Evolutionary conservation across 1,140 invertebrate species (phyloP).

Genomic region (Psix sp.): DNA sequence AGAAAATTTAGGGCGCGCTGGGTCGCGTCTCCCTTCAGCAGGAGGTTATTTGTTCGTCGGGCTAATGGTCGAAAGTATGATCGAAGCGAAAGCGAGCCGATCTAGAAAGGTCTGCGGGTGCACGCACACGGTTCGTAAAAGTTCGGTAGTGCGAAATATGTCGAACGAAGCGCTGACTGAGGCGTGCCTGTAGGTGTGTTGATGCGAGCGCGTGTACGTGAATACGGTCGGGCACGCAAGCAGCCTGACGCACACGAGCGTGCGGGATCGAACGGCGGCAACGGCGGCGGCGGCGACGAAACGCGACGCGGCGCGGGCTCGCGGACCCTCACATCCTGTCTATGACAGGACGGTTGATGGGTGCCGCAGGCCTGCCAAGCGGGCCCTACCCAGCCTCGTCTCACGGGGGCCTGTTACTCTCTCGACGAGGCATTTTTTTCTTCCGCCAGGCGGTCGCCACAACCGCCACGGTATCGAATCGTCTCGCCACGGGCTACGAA

Average conservation of each 20-base stretch:
- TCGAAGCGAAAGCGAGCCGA: neutral
- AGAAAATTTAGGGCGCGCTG: too few species aligned
- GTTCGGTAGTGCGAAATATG: slow-evolving; percentile 13
- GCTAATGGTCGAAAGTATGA: neutral
- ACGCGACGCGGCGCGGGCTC: slow-evolving; percentile 63
- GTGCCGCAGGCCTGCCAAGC: slow-evolving; percentile 57
- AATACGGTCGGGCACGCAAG: slow-evolving; percentile 1
- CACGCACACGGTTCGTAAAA: neutral
- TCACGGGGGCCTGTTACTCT: slow-evolving; percentile 72
- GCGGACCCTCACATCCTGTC: slow-evolving; percentile 75
- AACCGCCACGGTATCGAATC: slow-evolving; percentile 67
- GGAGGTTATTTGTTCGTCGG: too few species aligned
- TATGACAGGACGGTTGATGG: slow-evolving; percentile 71
- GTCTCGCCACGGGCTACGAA: slow-evolving; percentile 61
- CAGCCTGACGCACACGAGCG: slow-evolving; percentile 6
- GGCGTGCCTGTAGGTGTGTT: slow-evolving; percentile 20
- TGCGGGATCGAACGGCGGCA: slow-evolving; percentile 12
- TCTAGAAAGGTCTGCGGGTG: slow-evolving; percentile 2
- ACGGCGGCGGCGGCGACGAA: slow-evolving; percentile 57
- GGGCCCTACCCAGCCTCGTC: slow-evolving; percentile 65
- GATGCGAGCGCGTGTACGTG: slow-evolving; percentile 22
- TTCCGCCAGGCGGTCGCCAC: slow-evolving; percentile 62
- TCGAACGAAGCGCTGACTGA: too few species aligned
- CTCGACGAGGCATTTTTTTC: slow-evolving; percentile 63
- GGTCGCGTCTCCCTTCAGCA: too few species aligned